Evolutionary conservation across 2,888 invertebrate genomes (phyloP), one percentile per base, ranked within the genome.

Genomic region (Hydriomena furcata): DNA sequence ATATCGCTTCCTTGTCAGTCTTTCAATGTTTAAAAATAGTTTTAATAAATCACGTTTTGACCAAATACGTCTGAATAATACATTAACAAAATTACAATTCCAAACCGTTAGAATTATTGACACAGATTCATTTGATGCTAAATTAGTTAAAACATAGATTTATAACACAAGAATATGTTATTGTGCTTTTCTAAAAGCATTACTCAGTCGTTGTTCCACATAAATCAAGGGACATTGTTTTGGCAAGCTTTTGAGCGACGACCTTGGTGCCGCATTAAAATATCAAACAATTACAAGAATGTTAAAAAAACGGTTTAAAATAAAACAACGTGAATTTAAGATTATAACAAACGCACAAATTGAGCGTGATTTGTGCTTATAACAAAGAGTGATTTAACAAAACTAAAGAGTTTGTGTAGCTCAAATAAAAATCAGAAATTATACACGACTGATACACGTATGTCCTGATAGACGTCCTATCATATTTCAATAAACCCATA

Each of bases 201-300:
- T 57, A 54, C 25, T 63, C 60, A 63, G 34, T 1, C 52, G 57
- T 49, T 61, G 38, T 55, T 52, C 31, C 38, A 50, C 49, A 69
- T 76, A 65, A 65, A 71, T 76, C 75, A 71, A 66, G 62, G 62
- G 68, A 71, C 65, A 74, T 61, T 63, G 66, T 76, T 72, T 81
- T 82, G 83, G 81, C 82, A 77, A 75, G 62, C 65, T 53, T 53
- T 57, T 58, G 57, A 50, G 53, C 38, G 46, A 38, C 60, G 74
- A 65, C 84, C 81, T 81, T 76, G 81, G 61, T 63, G 54, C 52
- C 61, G 69, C 69, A 73, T 76, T 75, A 75, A 72, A 73, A 72
- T 69, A 63, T 62, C 63, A 65, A 73, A 77, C 74, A 72, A 76
- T 76, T 66, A 62, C 50, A 32, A 38, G 61, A 63, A 68, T 63